Percentiles rank a stretch among this genome's conserved stretches.
Conservation (phyloP, 2,113 vertebrate species). For the Sigmodon hispidus region DNA sequence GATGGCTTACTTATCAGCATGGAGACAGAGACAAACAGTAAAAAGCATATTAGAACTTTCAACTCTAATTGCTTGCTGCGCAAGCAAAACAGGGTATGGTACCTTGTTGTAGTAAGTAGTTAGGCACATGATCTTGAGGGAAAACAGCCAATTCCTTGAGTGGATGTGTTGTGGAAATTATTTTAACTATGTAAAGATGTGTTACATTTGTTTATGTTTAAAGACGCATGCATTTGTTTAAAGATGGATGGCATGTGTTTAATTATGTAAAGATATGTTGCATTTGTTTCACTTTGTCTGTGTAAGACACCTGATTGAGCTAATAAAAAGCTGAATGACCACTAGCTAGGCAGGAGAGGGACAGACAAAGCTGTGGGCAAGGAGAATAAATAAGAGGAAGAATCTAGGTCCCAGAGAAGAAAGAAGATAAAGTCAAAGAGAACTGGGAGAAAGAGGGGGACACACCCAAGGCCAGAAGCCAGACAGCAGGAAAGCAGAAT, state of each 20-base stretch:
- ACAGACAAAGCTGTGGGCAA: background rate
- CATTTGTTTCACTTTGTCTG: background rate
- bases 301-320: background rate
- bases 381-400: background rate
- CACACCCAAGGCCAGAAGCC: background rate
- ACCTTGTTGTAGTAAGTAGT: background rate
- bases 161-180: background rate
- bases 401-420: background rate
- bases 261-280: no score
- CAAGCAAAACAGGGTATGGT: background rate
- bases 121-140: background rate
- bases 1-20: background rate
- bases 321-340: background rate
- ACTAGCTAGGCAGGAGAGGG: background rate
- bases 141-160: background rate
- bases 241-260: no score
- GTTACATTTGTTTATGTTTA: background rate
- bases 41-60: background rate
- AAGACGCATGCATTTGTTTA: no score
- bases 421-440: no score
- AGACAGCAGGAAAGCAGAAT: background rate
- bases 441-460: background rate
- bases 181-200: background rate
- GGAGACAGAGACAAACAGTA: background rate
- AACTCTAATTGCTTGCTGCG: background rate